Percentiles rank a stretch among this genome's conserved stretches.
phyloP scores from a whole-genome alignment of 2,888 invertebrate genomes.

The Apodemia hepburni region DNA sequence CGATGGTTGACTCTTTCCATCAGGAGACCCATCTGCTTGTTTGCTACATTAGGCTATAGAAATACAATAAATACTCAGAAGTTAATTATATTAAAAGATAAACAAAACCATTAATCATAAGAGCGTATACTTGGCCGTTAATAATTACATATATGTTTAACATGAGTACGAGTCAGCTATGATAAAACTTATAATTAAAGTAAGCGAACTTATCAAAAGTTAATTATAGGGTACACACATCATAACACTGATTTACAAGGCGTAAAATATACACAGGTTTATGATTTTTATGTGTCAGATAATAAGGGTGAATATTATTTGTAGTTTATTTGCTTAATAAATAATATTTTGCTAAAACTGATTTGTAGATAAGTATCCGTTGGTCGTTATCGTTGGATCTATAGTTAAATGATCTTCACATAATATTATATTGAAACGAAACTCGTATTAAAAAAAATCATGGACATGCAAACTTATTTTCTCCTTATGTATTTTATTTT shows the following conservation, averaged over 20 bases:
- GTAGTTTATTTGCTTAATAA: not conserved
- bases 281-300: not conserved
- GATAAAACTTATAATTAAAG: slow-evolving; percentile 32
- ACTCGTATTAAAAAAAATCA: not conserved
- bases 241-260: slow-evolving; percentile 5
- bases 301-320: not conserved
- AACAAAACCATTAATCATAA: slow-evolving; percentile 8
- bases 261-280: not conserved
- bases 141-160: slow-evolving; percentile 13
- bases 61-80: not conserved
- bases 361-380: slow-evolving; percentile 4
- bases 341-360: slow-evolving; percentile 1
- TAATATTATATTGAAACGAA: not conserved
- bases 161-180: slow-evolving; percentile 9
- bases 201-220: slow-evolving; percentile 41
- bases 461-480: not conserved
- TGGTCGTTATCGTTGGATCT: not conserved
- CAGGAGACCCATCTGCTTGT: too few relatives aligned
- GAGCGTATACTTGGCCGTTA: not conserved
- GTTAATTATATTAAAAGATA: slow-evolving; percentile 7
- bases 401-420: not conserved
- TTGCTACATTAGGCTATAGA: too few relatives aligned
- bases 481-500: not conserved
- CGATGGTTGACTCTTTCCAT: too few relatives aligned
- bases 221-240: slow-evolving; percentile 41